Evolutionary conservation across 1,140 invertebrate species (phyloP).

Genomic region (Drosophila tani): DNA sequence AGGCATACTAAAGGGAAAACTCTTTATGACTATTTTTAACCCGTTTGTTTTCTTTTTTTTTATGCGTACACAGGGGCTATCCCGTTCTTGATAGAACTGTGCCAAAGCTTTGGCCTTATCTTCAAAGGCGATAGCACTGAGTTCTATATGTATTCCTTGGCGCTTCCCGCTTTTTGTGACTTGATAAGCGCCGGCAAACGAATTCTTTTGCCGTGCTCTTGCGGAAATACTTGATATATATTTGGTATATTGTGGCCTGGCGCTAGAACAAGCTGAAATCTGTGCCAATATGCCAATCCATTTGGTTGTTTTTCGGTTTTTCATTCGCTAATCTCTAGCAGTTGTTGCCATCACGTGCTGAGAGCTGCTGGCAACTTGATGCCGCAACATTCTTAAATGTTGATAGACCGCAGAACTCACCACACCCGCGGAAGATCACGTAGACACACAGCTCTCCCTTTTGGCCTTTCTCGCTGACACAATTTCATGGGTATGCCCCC

Average conservation of each 20-base stretch:
- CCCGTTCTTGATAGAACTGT: constrained; percentile 37
- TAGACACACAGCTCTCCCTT: constrained; percentile 42
- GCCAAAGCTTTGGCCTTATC: constrained; percentile 46
- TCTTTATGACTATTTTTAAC: constrained; percentile 20
- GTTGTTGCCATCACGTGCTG: constrained; percentile 43
- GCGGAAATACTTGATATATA: constrained; percentile 32
- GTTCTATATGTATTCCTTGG: constrained; percentile 9
- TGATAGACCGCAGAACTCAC: constrained; percentile 19
- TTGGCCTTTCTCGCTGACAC: constrained; percentile 73
- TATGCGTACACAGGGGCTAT: constrained; percentile 6
- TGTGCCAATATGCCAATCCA: constrained; percentile 57
- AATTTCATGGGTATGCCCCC: constrained; percentile 45
- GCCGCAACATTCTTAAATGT: constrained; percentile 33
- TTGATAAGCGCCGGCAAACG: constrained; percentile 35
- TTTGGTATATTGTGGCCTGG: constrained; percentile 44
- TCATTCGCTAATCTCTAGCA: constrained; percentile 14
- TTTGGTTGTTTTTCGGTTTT: constrained; percentile 17
- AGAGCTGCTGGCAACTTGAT: constrained; percentile 36
- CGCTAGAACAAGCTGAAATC: constrained; percentile 46
- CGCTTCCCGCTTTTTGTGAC: constrained; percentile 11
- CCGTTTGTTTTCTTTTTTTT: constrained; percentile 7
- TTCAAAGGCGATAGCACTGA: constrained; percentile 13
- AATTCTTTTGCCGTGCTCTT: constrained; percentile 23
- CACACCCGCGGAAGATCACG: constrained; percentile 38
- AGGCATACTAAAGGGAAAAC: constrained; percentile 3